phyloP scores from a whole-genome alignment of 1,140 invertebrate species.

The Ruditapes philippinarum region DNA sequence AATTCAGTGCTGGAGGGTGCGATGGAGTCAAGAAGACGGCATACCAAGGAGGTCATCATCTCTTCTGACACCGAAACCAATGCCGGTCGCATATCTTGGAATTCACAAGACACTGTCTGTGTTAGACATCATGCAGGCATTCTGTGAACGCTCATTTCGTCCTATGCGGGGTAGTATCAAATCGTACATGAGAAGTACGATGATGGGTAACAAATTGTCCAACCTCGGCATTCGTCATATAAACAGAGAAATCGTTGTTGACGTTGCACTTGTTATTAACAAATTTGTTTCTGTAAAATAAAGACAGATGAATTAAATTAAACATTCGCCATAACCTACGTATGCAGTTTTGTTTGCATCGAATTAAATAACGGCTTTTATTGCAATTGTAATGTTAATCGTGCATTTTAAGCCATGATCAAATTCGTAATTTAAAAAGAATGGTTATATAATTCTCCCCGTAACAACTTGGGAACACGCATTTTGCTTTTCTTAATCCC shows the following conservation, averaged over 20 bases:
- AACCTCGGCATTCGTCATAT: slow-evolving; percentile 28
- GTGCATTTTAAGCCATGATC: too few species aligned
- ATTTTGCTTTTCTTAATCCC: too few species aligned
- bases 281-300: slow-evolving; percentile 27
- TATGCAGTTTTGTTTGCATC: too few species aligned
- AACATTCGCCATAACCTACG: neutral
- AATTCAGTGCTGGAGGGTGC: slow-evolving; percentile 13
- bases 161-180: slow-evolving; percentile 22
- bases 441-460: too few species aligned
- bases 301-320: slow-evolving; percentile 1
- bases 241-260: slow-evolving; percentile 29
- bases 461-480: neutral
- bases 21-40: neutral
- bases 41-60: neutral
- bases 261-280: slow-evolving; percentile 18
- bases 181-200: slow-evolving; percentile 19
- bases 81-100: neutral
- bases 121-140: slow-evolving; percentile 24
- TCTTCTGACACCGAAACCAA: neutral
- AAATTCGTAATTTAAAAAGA: too few species aligned
- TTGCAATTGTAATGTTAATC: too few species aligned
- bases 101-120: neutral
- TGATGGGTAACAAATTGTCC: slow-evolving; percentile 19
- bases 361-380: too few species aligned
- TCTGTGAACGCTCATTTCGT: slow-evolving; percentile 38